Percentiles rank a stretch among this genome's conserved stretches.
phyloP scores from a whole-genome alignment of 2,113 vertebrate genomes.

The Thomomys bottae region DNA sequence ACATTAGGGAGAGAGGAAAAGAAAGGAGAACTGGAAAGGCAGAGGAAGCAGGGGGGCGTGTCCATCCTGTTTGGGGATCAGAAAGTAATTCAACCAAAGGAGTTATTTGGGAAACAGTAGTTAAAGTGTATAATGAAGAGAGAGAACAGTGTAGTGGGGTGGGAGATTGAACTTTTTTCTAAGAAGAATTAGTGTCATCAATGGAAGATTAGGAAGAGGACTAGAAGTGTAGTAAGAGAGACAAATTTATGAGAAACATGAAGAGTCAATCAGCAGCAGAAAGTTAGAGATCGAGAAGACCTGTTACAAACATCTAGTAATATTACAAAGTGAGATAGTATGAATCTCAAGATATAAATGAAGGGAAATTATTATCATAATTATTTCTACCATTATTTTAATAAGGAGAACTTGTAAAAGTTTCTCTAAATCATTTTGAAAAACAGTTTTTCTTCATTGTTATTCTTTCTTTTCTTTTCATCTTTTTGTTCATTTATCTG shows the following conservation, averaged over 20 bases:
- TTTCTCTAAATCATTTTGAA: constrained; percentile 15
- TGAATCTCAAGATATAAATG: background rate
- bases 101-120: background rate
- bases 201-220: background rate
- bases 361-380: background rate
- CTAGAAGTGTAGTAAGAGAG: background rate
- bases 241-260: background rate
- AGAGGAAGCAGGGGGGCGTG: background rate
- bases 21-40: background rate
- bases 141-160: background rate
- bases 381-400: background rate
- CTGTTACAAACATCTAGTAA: background rate
- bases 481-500: no score
- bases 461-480: no score
- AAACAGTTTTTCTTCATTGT: background rate
- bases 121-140: background rate
- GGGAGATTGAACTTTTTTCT: background rate
- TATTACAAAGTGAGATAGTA: background rate
- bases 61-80: background rate
- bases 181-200: background rate
- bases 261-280: background rate
- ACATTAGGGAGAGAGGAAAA: background rate
- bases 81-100: background rate
- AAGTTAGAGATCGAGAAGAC: background rate
- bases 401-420: background rate